These are phyloP conservation scores for Drosophila sproati DNA, from an alignment of 1,140 invertebrate genomes.

Conservation along the genomic window DNA sequence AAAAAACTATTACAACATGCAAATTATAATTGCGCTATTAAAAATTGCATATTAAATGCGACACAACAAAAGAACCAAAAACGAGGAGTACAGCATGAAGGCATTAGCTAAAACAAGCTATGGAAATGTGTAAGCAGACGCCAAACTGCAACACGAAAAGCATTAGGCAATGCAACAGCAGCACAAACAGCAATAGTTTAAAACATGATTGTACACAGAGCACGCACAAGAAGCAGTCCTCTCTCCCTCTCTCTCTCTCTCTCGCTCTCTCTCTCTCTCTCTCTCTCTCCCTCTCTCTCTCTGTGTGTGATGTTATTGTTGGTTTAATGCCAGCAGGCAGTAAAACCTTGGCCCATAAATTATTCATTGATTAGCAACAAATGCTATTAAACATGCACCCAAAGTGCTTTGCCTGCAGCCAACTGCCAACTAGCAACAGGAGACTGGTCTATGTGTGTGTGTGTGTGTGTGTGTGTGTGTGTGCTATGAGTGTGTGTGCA, in stretches of 20 bases:
- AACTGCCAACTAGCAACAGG: constrained; percentile 21
- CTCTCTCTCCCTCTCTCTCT: constrained; percentile 9
- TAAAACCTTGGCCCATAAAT: constrained; percentile 80
- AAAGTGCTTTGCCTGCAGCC: constrained; percentile 59
- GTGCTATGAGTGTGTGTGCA: neutral
- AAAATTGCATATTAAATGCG: constrained; percentile 81
- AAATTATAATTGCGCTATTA: constrained; percentile 83
- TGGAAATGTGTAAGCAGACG: constrained; percentile 64
- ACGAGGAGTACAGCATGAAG: constrained; percentile 26
- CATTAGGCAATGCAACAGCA: constrained; percentile 28
- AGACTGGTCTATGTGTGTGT: constrained; percentile 16
- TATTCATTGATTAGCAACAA: constrained; percentile 84
- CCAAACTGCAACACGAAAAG: constrained; percentile 46
- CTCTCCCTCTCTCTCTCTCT: constrained; percentile 13
- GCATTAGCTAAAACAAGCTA: constrained; percentile 50
- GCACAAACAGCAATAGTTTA: constrained; percentile 32
- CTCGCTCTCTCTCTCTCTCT: neutral
- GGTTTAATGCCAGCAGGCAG: constrained; percentile 39
- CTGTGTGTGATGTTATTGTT: constrained; percentile 18
- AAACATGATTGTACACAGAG: constrained; percentile 43
- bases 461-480: constrained; percentile 8
- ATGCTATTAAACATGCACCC: constrained; percentile 80
- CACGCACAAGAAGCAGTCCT: constrained; percentile 26
- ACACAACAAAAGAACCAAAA: constrained; percentile 58
- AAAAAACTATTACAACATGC: constrained; percentile 73